Conservation (phyloP, 2,888 invertebrate species). For the Digitonthophagus gazella region DNA sequence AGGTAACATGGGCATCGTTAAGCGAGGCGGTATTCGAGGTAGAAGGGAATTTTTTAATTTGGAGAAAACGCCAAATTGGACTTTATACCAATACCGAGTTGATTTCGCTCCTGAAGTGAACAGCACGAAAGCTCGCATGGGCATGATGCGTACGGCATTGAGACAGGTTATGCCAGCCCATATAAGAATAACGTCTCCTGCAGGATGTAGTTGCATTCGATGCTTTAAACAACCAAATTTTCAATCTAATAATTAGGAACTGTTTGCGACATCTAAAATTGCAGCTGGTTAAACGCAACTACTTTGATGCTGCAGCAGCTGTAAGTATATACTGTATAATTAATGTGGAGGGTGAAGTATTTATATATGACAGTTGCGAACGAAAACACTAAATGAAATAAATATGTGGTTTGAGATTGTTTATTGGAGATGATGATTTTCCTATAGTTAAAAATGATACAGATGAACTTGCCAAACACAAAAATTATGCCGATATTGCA, state of each 20-base stretch:
- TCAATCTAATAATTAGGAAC: conserved; percentile 74
- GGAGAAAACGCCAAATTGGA: conserved; percentile 66
- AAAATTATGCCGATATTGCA: too few relatives aligned
- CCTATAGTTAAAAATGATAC: too few relatives aligned
- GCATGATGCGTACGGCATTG: conserved; percentile 52
- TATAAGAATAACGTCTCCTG: conserved; percentile 59
- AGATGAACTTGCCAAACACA: too few relatives aligned
- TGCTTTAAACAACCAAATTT: conserved; percentile 70
- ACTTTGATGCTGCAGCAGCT: conserved; percentile 66
- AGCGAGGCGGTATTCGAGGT: conserved; percentile 58
- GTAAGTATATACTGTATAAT: too few relatives aligned
- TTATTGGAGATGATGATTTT: too few relatives aligned
- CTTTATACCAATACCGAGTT: conserved; percentile 72
- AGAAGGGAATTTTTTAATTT: conserved; percentile 61
- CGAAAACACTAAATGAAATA: too few relatives aligned
- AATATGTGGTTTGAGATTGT: too few relatives aligned
- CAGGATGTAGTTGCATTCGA: conserved; percentile 66
- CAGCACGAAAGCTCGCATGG: conserved; percentile 60
- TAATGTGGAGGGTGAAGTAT: too few relatives aligned
- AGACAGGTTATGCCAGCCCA: conserved; percentile 52
- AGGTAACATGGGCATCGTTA: too few relatives aligned
- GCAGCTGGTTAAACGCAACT: conserved; percentile 71
- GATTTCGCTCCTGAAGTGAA: conserved; percentile 74
- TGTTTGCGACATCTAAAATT: conserved; percentile 63
- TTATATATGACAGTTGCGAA: too few relatives aligned